Evolutionary conservation across 64 coral and sea anemone genomes (phyloP), one percentile per base, ranked within the genome.

Genomic region (Pachyseris speciosa): DNA sequence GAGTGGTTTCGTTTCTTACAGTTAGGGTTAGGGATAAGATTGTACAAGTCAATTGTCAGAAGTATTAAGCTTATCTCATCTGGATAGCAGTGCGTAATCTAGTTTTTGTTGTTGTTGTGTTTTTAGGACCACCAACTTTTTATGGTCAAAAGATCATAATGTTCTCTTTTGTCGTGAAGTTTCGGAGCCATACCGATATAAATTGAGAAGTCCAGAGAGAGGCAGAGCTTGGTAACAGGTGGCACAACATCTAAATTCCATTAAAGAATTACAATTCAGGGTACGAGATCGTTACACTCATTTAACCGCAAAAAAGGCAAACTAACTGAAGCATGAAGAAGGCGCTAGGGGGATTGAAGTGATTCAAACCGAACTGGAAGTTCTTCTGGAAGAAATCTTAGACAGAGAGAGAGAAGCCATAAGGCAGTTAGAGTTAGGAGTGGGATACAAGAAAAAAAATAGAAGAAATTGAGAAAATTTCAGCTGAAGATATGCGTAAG

Each of bases 181-280:
- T 31, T 45, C 49, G 42, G 24, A 86, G 66, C 84, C 64, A 27
- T 86, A 67, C 84, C 63, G 69, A 71, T 66, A 68, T 10, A 86
- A 69, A 86, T 58, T 71, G 68, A 53, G 84, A 67, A 86, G 40
- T 49, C 31, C n/a, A 34, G 84, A 86, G 69, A 45, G 50, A 52
- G 52, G 5, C 69, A 73, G 45, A 55, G 85, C 85, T 34, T 88
- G 85, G 85, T 67, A 88, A 53, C 52, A 72, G 68, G 72, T 88
- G 69, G 65, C 67, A 33, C 34, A 75, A 57, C 69, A 88, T 48
- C 55, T 88, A 57, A 88, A 88, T 55, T 7, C 26, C 29, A 73
- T 75, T 7, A 69, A 38, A 88, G 47, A 73, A 57, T 47, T 69
- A 88, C 57, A 73, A 53, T 88, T 88, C 67, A 88, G 48, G 45